Evolutionary conservation across 2,888 invertebrate genomes (phyloP).

Genomic region (Drosophila barbarae): DNA sequence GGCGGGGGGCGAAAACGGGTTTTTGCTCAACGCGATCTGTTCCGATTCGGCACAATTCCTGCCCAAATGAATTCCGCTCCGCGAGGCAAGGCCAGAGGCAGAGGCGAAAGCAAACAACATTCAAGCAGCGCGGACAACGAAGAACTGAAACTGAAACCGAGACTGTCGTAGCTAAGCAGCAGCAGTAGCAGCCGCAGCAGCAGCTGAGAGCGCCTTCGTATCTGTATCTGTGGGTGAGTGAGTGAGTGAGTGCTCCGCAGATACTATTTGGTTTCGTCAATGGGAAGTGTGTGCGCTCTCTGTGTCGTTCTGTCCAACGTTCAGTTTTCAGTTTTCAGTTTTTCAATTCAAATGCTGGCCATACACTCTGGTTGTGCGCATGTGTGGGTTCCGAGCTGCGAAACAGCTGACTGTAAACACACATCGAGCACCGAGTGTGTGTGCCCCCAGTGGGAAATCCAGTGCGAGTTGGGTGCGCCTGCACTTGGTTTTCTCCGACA

Average conservation of each 20-base stretch:
- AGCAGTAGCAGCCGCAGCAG: slow-evolving; percentile 18
- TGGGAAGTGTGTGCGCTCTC: slow-evolving; percentile 22
- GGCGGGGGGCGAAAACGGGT: slow-evolving; percentile 51
- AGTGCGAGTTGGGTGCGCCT: slow-evolving; percentile 9
- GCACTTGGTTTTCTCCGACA: slow-evolving; percentile 19
- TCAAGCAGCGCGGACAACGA: slow-evolving; percentile 55
- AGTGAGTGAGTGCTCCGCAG: not conserved
- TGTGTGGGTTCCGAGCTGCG: slow-evolving; percentile 41
- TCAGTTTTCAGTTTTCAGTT: slow-evolving; percentile 35
- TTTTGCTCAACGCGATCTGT: slow-evolving; percentile 36
- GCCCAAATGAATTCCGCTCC: slow-evolving; percentile 8
- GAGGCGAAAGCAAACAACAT: slow-evolving; percentile 32
- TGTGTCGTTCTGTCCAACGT: slow-evolving; percentile 17
- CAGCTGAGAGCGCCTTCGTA: slow-evolving; percentile 34
- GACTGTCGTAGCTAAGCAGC: slow-evolving; percentile 9
- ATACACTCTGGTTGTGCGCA: slow-evolving; percentile 28
- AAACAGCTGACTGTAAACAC: slow-evolving; percentile 41
- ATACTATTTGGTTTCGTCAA: slow-evolving; percentile 34
- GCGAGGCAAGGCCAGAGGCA: not conserved
- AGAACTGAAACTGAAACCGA: slow-evolving; percentile 55
- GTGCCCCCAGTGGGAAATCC: slow-evolving; percentile 32
- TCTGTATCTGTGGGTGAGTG: slow-evolving; percentile 11
- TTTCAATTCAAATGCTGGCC: slow-evolving; percentile 37
- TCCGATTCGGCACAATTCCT: slow-evolving; percentile 20
- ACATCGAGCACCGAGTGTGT: slow-evolving; percentile 2